Conservation (phyloP, 2,113 vertebrate species). For the Ursus arctos region DNA sequence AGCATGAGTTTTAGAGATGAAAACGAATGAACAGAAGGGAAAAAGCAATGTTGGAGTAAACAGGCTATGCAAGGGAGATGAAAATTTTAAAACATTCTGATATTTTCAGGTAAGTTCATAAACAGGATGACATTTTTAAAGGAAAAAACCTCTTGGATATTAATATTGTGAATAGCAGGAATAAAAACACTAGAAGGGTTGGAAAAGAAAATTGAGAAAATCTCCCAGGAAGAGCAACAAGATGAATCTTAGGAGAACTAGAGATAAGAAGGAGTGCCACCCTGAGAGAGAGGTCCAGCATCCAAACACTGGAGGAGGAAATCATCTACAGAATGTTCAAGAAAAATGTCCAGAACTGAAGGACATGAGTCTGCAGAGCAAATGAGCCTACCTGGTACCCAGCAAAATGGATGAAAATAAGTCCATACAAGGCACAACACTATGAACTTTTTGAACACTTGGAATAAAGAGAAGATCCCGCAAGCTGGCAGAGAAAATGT, state of each 20-base stretch:
- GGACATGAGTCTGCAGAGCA: too few species aligned
- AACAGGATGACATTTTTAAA: neutral
- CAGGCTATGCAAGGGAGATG: neutral
- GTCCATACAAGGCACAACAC: neutral
- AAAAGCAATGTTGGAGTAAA: neutral
- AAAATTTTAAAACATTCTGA: neutral
- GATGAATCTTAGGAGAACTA: neutral
- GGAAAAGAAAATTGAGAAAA: neutral
- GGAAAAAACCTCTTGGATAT: neutral
- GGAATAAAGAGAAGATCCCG: too few species aligned
- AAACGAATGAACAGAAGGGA: neutral
- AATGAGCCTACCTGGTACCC: neutral
- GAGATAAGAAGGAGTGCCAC: neutral
- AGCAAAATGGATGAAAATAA: neutral
- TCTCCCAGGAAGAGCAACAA: neutral
- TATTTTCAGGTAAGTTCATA: neutral
- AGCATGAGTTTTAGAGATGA: neutral
- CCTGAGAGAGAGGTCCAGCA: neutral
- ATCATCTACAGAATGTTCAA: neutral
- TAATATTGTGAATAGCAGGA: neutral
- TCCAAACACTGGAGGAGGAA: neutral
- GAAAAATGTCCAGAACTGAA: neutral
- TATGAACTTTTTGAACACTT: neutral
- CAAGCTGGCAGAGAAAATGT: neutral
- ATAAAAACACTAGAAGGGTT: neutral